Evolutionary conservation across 2,113 vertebrate species (phyloP), one percentile per base, ranked within the genome.

Genomic region (Siphamia tubifer): DNA sequence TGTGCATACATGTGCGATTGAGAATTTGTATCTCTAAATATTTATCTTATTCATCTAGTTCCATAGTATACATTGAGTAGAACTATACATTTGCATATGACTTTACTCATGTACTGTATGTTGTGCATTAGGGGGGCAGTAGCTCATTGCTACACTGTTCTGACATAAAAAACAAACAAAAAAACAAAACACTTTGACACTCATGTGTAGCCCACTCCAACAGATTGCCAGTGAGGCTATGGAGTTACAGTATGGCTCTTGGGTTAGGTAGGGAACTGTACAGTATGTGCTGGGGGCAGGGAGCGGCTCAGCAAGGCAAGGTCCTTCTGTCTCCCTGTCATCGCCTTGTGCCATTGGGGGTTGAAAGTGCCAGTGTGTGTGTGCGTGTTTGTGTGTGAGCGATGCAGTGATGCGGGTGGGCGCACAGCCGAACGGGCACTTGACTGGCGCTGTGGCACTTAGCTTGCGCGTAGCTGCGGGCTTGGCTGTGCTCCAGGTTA

Each of bases 261-360:
- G 55, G 78, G 78, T 85, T 61, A 79, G 65, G 53, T 51, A 45
- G 53, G 45, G 77, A 78, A 48, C 55, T 70, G 70, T 83, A 79
- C 86, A 83, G 77, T 78, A 73, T 87, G 84, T 73, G 69, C 66
- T 82, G 79, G 86, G 86, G 77, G 81, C 77, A 86, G 87, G 79
- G 83, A 83, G 83, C 57, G 32, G 55, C 81, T 83, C 79, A 76
- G 74, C 68, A 83, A 88, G 81, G 86, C 86, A 70, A 71, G 54
- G 83, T 74, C 89, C 86, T 91, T 89, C 87, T 90, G 88, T 89
- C 82, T 90, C 81, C 67, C 68, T 89, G 90, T 90, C 84, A 86
- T 85, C 73, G 71, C 74, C 55, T 80, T 15, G 77, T 88, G 79
- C 81, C 87, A 83, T 62, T 80, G 82, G 83, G 87, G 83, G 76